Conservation (phyloP, 2,113 vertebrate species). For the Macquaria australasica region DNA sequence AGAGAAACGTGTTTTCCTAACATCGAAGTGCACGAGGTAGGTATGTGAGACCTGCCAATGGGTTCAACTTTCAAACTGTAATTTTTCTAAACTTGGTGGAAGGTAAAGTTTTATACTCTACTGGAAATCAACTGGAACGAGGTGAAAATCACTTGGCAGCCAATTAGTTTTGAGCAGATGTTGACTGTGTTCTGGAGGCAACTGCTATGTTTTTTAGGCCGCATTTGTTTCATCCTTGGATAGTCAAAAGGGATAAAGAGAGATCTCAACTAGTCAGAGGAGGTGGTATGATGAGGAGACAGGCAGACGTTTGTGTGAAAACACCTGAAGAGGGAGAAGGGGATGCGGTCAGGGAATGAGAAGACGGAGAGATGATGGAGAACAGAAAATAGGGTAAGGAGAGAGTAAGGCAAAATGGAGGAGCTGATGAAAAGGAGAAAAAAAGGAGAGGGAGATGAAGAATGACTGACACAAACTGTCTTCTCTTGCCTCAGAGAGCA, state of each 20-base stretch:
- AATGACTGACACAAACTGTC: conserved; percentile 28
- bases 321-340: not conserved
- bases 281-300: conserved; percentile 1
- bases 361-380: not conserved
- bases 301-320: conserved; percentile 15
- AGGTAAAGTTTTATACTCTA: not conserved
- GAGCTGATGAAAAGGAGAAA: conserved; percentile 12
- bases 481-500: conserved; percentile 22
- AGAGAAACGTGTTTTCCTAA: not conserved
- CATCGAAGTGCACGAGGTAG: not conserved
- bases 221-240: not conserved
- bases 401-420: conserved; percentile 4
- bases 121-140: conserved; percentile 15
- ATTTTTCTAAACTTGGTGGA: not conserved
- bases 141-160: conserved; percentile 25
- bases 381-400: not conserved
- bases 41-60: not conserved
- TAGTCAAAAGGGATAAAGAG: not conserved
- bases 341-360: not conserved
- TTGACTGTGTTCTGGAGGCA: conserved; percentile 38
- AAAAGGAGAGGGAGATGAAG: conserved; percentile 6
- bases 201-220: conserved; percentile 8
- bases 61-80: not conserved
- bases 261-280: conserved; percentile 14
- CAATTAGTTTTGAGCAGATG: conserved; percentile 50